Evolutionary conservation across 2,113 vertebrate genomes (phyloP), one percentile per base, ranked within the genome.

Genomic region (Phocoena phocoena): DNA sequence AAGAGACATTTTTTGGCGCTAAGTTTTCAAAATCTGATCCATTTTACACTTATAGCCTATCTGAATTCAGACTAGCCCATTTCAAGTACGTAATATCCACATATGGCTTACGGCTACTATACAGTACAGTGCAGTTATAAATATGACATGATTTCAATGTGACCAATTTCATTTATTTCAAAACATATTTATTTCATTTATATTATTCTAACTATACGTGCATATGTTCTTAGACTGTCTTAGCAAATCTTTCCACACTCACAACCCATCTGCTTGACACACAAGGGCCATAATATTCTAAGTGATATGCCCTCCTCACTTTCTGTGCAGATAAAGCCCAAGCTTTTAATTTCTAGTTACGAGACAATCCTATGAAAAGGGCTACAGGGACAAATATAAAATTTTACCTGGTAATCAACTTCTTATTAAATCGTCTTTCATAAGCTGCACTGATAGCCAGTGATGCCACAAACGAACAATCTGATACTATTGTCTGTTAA

Each of bases 401-500:
- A 76, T 25, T 95, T 62, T 98, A 99, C 99, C 99, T 99, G 53
- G 99, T 99, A 98, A 99, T 99, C 92, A 99, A 97, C 74, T 99
- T 99, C 99, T 99, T 99, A 98, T 99, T 99, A 68, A 99, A 99
- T 41, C 99, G 99, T 97, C 99, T 99, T 98, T 99, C 99, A 94
- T 99, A 99, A 2, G 99, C 99, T 23, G 99, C 99, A 71, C 99
- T 99, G 98, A 99, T 99, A 96, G 99, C 99, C 50, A 99, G 98
- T 0, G 99, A 99, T 17, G 99, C 99, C 97, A 99, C 99, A 0
- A 99, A 99, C 1, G 99, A 99, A 96, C 99, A 99, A 98, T 99
- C 99, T 26, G 99, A 99, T 58, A 99, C 99, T 94, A 99, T 99
- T 58, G 99, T 99, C 99, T 99, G 92, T 26, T 95, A 87, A 96